A percentile compares a stretch with the other conserved stretches of the same genome.
These are phyloP conservation scores for Fragum sueziense DNA, from an alignment of 2,888 invertebrate genomes.

Conservation along the genomic window DNA sequence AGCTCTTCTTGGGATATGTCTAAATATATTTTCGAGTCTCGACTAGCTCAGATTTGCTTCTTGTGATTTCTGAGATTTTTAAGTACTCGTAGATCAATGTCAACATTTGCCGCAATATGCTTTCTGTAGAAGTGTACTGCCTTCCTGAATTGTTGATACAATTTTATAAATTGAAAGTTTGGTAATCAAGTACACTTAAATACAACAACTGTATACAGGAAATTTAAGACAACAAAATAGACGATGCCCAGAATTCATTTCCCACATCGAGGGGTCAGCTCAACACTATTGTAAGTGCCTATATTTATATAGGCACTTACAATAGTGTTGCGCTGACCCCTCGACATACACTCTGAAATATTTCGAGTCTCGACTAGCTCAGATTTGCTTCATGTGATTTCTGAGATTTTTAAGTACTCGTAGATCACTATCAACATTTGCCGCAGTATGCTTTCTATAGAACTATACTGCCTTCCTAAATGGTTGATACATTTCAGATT, in stretches of 20 bases:
- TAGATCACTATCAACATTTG: slow-evolving; percentile 1
- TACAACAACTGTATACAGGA: too few species aligned
- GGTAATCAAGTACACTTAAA: too few species aligned
- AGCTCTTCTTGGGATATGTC: too few species aligned
- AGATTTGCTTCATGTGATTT: background rate
- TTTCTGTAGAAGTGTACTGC: background rate
- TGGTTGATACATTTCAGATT: background rate
- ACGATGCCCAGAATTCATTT: too few species aligned
- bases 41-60: slow-evolving; percentile 2
- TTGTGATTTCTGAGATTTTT: background rate
- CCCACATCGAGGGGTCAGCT: too few species aligned
- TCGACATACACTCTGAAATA: too few species aligned
- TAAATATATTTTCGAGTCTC: too few species aligned
- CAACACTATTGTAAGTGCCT: too few species aligned
- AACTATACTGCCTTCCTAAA: background rate
- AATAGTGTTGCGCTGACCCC: too few species aligned
- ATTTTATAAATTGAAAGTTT: too few species aligned
- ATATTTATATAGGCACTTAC: too few species aligned
- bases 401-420: slow-evolving; percentile 4
- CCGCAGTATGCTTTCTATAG: background rate
- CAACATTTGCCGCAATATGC: slow-evolving; percentile 13
- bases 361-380: slow-evolving; percentile 8
- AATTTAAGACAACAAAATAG: too few species aligned
- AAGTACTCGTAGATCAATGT: background rate
- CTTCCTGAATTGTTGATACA: background rate